A percentile compares a stretch with the other conserved stretches of the same genome.
phyloP scores from a whole-genome alignment of 1,140 invertebrate species.

The Drosophila funebris region DNA sequence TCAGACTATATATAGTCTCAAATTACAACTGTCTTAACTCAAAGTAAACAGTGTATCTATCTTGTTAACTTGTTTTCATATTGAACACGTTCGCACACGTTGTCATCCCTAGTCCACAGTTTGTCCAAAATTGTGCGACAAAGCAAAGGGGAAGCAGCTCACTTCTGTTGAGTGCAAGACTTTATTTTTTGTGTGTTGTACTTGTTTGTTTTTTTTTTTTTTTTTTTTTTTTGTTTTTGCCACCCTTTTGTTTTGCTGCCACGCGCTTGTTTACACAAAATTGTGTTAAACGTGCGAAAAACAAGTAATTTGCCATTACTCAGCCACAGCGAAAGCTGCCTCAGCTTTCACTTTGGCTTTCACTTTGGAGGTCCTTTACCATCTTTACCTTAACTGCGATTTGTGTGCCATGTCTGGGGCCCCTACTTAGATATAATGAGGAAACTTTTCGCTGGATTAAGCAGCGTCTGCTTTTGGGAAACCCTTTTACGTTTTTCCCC shows the following conservation, averaged over 20 bases:
- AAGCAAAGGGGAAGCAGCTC: not conserved
- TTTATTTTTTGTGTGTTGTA: not conserved
- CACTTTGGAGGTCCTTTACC: not conserved
- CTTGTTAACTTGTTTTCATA: not conserved
- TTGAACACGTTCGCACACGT: not conserved
- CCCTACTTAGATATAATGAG: conserved; percentile 68
- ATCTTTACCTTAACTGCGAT: conserved; percentile 14
- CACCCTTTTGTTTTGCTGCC: conserved; percentile 15
- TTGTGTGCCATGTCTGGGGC: conserved; percentile 23
- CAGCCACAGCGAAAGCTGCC: conserved; percentile 20
- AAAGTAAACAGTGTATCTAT: not conserved
- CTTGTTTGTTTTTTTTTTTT: not conserved
- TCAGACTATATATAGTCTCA: too few species aligned
- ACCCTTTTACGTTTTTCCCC: conserved; percentile 54
- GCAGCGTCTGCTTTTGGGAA: conserved; percentile 22
- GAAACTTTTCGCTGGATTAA: conserved; percentile 49
- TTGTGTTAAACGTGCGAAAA: conserved; percentile 77
- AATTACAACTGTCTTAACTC: not conserved
- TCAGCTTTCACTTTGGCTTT: not conserved
- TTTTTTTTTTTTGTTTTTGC: too few species aligned
- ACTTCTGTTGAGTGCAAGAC: conserved; percentile 7
- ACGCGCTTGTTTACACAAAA: conserved; percentile 55
- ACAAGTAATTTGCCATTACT: conserved; percentile 71
- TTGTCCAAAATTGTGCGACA: conserved; percentile 6
- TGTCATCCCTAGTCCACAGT: not conserved